Base-by-base conservation (phyloP, 2,888 invertebrate species). In the Chironomus tentans region DNA sequence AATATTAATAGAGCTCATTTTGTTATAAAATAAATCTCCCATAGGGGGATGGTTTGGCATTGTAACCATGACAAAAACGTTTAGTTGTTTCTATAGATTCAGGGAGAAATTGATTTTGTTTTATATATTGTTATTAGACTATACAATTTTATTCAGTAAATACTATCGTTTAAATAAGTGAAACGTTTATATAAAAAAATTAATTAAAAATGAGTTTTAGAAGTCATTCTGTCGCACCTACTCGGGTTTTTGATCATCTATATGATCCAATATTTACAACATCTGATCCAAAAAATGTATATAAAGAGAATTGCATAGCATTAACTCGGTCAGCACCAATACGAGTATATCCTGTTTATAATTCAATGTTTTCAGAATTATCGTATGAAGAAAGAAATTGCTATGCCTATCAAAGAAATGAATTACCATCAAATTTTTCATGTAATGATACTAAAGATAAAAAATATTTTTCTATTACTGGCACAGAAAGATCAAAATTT, bases 331-430 rank as follows among this genome's bases (percentile, higher is more conserved):
- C 78, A n/a, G 77, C 79, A 10, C 78, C 79, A 48, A 70, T 78
- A 13, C 77, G 79, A 12, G 77, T 80, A 48, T 72, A 78, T 28
- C 77, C 79, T 6, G 77, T 77, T n/a, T 79, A 77, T 72, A 70
- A 78, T 21, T 56, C 77, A 15, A 79, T 80, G 80, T 80, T 79
- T 68, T 78, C 78, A 21, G 78, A 80, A 75, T 73, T 78, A 15
- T 78, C 79, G 3, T 77, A 77, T 15, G 65, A 77, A n/a, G 70
- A 78, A 12, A 69, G 79, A 4, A 76, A 76, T 68, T 70, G 72
- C 21, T 78, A 76, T 70, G 77, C 77, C 13, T 76, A 76, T 38
- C 78, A 78, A 62, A 74, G 77, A 68, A 78, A 78, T 70, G 61
- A 61, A 13, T 68, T 77, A 62, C 77, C 77, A 50, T 13, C 15